These are phyloP conservation scores for Branchipolynoe longqiensis DNA, from an alignment of 2,888 invertebrate genomes.

Conservation along the genomic window DNA sequence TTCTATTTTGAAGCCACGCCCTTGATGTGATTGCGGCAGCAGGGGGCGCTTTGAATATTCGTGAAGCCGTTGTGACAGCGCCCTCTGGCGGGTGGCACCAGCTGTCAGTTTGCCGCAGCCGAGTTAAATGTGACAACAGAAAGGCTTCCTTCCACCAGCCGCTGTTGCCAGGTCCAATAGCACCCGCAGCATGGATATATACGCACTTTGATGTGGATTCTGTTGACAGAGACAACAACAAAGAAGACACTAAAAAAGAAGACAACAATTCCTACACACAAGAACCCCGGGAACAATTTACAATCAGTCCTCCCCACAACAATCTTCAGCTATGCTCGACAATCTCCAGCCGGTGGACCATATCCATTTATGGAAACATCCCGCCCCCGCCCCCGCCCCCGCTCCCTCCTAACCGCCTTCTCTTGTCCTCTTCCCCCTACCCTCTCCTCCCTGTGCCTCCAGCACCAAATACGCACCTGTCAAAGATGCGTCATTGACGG, in stretches of 20 bases:
- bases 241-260: conserved; percentile 2
- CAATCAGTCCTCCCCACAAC: no score
- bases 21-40: background rate
- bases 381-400: no score
- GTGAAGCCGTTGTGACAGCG: background rate
- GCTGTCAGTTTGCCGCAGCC: background rate
- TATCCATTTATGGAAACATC: conserved; percentile 39
- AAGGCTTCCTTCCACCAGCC: background rate
- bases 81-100: background rate
- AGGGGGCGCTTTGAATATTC: background rate
- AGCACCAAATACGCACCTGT: conserved; percentile 27
- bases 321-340: no score
- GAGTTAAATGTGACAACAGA: conserved; percentile 33
- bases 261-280: background rate
- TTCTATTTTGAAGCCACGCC: background rate
- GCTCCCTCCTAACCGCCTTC: no score
- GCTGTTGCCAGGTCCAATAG: conserved; percentile 13
- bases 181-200: background rate
- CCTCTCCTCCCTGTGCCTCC: no score
- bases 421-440: no score
- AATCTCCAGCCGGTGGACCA: conserved; percentile 2
- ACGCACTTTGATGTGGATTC: conserved; percentile 24
- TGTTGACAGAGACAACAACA: conserved; percentile 20
- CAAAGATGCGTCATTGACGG: conserved; percentile 12
- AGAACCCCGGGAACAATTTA: background rate